Evolutionary conservation across 2,113 vertebrate species (phyloP).

Genomic region (Melanerpes aurifrons): DNA sequence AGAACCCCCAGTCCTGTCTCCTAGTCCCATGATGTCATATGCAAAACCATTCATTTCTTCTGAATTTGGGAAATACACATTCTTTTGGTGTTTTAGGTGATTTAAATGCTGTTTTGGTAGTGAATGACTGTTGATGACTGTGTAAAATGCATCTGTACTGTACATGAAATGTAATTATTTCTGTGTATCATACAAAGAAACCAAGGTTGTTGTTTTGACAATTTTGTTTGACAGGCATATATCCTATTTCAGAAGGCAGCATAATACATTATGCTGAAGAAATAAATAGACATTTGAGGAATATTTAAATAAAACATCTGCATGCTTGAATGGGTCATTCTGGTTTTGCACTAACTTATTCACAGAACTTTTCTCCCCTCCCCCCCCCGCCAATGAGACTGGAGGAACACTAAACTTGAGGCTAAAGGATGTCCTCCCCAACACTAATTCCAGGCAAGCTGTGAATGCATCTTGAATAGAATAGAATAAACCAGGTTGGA

Average conservation of each 20-base stretch:
- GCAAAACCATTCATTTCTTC: constrained; percentile 69
- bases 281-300: constrained; percentile 82
- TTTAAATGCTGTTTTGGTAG: constrained; percentile 83
- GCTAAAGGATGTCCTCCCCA: not conserved
- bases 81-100: constrained; percentile 81
- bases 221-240: constrained; percentile 80
- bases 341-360: constrained; percentile 71
- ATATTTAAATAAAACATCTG: constrained; percentile 86
- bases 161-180: constrained; percentile 89
- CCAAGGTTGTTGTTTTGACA: constrained; percentile 80
- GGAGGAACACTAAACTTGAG: not conserved
- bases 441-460: not conserved
- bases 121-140: constrained; percentile 82
- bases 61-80: constrained; percentile 72
- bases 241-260: constrained; percentile 81
- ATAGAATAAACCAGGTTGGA: no score
- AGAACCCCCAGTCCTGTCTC: constrained; percentile 55
- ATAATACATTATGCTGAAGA: constrained; percentile 83
- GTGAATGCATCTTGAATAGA: not conserved
- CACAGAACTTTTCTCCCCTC: not conserved
- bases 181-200: constrained; percentile 86
- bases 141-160: constrained; percentile 90
- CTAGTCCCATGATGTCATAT: constrained; percentile 36
- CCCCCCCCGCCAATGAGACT: not conserved
- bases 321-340: constrained; percentile 82